Conservation (phyloP, 2,113 vertebrate species). For the Sinosuthora webbiana region DNA sequence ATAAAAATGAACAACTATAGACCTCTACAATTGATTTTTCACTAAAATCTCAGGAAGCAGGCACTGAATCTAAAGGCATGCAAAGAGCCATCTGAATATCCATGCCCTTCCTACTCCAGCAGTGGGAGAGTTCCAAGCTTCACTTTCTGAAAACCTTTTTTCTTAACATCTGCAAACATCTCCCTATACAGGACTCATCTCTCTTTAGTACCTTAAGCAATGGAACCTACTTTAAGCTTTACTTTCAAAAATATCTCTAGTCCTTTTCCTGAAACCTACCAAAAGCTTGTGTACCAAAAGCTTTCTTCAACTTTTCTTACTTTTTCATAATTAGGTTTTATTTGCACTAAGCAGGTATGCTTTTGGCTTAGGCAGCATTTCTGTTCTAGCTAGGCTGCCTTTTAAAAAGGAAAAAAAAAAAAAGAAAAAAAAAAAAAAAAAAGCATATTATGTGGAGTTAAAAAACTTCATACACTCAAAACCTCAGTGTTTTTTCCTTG, state of each 20-base stretch:
- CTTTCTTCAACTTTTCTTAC: not conserved
- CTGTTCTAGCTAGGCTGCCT: not conserved
- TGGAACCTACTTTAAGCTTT: not conserved
- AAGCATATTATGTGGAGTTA: not conserved
- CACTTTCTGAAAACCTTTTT: not conserved
- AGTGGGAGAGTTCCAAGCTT: not conserved
- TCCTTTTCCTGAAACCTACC: not conserved
- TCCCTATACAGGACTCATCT: not conserved
- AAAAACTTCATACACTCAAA: not conserved
- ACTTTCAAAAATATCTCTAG: not conserved
- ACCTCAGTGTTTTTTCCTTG: accelerated
- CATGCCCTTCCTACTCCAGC: not conserved
- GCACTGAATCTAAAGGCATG: not conserved
- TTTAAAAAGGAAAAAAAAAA: not conserved
- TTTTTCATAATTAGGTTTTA: not conserved
- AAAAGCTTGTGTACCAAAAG: not conserved
- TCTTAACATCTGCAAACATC: not conserved
- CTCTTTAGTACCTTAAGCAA: not conserved
- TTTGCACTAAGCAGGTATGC: not conserved
- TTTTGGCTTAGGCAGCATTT: not conserved
- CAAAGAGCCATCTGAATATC: not conserved
- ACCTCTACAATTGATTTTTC: not conserved
- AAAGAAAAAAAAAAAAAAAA: not conserved
- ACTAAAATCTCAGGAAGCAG: not conserved
- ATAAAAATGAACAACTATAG: not conserved